phyloP scores from a whole-genome alignment of 2,797 vertebrate species.

The Acrossocheilus fasciatus region DNA sequence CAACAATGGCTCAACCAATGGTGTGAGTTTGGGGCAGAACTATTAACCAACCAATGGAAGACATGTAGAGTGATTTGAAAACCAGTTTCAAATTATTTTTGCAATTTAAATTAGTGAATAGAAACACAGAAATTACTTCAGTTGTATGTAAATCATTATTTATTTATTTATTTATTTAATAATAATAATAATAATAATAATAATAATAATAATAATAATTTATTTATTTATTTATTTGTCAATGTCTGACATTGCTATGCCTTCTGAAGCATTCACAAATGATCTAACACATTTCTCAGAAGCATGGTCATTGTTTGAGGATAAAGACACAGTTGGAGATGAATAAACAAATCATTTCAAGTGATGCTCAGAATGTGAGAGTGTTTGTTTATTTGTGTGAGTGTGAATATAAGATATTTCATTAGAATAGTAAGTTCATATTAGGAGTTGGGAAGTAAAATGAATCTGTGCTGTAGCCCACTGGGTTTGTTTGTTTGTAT shows the following conservation, averaged over 20 bases:
- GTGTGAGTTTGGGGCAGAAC: background rate
- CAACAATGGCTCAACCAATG: background rate
- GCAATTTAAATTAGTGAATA: background rate
- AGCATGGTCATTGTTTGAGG: constrained; percentile 15
- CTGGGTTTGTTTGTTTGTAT: constrained; percentile 21
- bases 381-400: constrained; percentile 39
- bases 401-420: constrained; percentile 19
- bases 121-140: background rate
- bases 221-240: no score
- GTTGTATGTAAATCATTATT: background rate
- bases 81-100: background rate
- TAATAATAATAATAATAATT: background rate
- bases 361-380: background rate
- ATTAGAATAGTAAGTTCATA: constrained; percentile 46
- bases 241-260: background rate
- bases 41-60: background rate
- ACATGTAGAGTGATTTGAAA: background rate
- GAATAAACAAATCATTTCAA: constrained; percentile 19
- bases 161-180: background rate
- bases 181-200: no score
- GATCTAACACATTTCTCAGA: constrained; percentile 7
- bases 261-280: background rate
- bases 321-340: constrained; percentile 10
- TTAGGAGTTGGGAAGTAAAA: background rate
- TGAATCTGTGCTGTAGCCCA: constrained; percentile 24